Base-by-base conservation (phyloP, 2,888 invertebrate species). In the Cryptocheilus praepositus region DNA sequence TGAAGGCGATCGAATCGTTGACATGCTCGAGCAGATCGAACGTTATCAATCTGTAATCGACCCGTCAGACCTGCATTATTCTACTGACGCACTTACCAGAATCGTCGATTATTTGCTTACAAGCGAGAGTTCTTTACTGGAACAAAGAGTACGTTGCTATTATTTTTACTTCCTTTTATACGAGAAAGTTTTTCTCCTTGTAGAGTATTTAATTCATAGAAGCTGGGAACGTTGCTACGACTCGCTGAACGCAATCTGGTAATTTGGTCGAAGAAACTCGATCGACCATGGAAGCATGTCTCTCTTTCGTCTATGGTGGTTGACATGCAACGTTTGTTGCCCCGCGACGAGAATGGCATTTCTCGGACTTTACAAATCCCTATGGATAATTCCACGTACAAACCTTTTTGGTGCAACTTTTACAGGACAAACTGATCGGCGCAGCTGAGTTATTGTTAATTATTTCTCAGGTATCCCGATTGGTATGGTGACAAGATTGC, bases 91-190 rank as follows among this genome's bases (percentile, higher is more conserved):
- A 53, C 89, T 92, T 76, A 90, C 92, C 81, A 90, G 91, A 66
- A 93, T 94, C 73, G 90, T 93, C 49, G 93, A 93, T 85, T 91
- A 91, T 76, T 90, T 95, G 57, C 89, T 95, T 76, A 92, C 91
- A 81, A 92, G 91, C 78, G 91, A 92, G 43, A 91, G 92, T 80
- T 93, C 95, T 13, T 91, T 95, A 77, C 91, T 94, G 69, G 93
- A 93, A 89, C 93, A 93, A 88, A 92, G 93, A 92, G 95, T 95
- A 86, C 87, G 90, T 85, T 8, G 1, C 36, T 1, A 1, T 36
- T 1, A 1, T 11, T 36, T 11, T 36, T 36, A 8, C 36, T 11
- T 36, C 8, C 13, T 11, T 36, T 36, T 7, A 4, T 36, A 11
- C 11, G 36, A 1, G 13, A 36, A 5, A 36, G 3, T 36, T 36